Conservation (phyloP, 2,113 vertebrate genomes). For the Urocitellus parryii region DNA sequence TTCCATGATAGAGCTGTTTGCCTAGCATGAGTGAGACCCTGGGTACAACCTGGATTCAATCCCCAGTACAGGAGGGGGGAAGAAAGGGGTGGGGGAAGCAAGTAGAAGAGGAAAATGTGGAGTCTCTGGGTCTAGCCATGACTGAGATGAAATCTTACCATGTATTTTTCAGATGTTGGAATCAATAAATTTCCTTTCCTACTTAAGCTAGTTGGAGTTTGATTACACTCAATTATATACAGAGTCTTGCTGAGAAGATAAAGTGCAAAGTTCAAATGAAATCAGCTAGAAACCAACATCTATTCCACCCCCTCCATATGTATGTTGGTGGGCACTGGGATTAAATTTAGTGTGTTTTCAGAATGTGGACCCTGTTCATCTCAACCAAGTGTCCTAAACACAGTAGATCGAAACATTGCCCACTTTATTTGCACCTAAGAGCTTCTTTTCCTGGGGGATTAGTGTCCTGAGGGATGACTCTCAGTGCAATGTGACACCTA, state of each 20-base stretch:
- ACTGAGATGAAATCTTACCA: background rate
- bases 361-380: slow-evolving; percentile 33
- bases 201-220: background rate
- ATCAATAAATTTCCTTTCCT: background rate
- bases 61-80: too few relatives aligned
- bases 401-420: background rate
- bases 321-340: background rate
- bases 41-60: background rate
- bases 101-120: background rate
- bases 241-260: background rate
- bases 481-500: background rate
- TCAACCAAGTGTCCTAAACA: background rate
- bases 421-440: background rate
- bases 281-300: background rate
- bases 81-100: background rate
- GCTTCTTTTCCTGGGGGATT: background rate
- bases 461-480: background rate
- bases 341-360: slow-evolving; percentile 16
- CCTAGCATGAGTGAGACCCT: background rate
- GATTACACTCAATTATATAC: background rate
- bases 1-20: background rate
- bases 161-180: background rate
- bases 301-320: background rate
- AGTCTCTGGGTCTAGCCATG: background rate
- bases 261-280: background rate